Conservation (phyloP, 2,797 vertebrate species). For the Meriones psammophilus region DNA sequence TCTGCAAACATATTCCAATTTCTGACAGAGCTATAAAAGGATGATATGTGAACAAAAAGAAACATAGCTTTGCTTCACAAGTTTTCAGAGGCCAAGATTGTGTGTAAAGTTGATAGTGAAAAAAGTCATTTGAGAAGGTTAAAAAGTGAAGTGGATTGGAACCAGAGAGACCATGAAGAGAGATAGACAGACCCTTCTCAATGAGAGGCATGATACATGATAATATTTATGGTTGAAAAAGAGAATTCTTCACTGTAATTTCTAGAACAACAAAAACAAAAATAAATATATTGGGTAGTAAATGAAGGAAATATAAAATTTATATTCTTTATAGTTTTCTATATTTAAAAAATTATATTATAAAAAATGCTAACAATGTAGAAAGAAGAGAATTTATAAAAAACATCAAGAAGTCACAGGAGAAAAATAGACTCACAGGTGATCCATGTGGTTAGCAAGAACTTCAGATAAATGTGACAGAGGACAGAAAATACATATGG, state of each 20-base stretch:
- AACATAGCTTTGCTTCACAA: neutral
- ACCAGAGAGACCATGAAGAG: neutral
- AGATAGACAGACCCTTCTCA: neutral
- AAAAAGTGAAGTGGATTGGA: neutral
- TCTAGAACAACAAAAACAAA: neutral
- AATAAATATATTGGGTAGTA: neutral
- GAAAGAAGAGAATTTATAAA: neutral
- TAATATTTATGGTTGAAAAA: neutral
- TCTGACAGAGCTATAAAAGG: neutral
- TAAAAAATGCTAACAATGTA: neutral
- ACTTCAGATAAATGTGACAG: neutral
- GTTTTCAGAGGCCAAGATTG: neutral
- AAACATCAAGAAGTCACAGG: neutral
- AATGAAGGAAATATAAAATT: neutral
- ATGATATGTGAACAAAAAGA: neutral
- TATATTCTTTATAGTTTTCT: neutral
- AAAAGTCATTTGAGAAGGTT: neutral
- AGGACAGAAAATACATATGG: neutral
- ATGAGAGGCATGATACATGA: neutral
- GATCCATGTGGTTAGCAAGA: neutral
- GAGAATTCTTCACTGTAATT: neutral
- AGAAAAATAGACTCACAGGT: neutral
- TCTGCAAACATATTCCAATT: neutral
- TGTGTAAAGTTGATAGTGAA: neutral
- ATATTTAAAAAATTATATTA: neutral